Percentiles rank a stretch among this genome's conserved stretches.
Conservation (phyloP, 2,888 invertebrate species). For the Agriotes lineatus region DNA sequence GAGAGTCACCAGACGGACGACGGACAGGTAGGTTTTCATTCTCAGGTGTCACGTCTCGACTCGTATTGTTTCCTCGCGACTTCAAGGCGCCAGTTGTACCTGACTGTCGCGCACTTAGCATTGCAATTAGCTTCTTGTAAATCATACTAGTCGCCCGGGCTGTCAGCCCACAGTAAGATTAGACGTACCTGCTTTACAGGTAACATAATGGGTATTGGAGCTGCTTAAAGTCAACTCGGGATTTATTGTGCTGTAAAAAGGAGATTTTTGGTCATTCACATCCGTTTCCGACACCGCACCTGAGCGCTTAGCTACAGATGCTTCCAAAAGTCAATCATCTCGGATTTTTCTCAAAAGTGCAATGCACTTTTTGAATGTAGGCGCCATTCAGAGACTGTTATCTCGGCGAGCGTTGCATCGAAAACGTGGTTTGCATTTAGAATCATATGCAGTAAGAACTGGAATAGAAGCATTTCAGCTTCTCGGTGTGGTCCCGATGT, state of each 20-base stretch:
- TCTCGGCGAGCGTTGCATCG: too few species aligned
- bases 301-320: too few species aligned
- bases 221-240: neutral
- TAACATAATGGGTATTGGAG: constrained; percentile 6
- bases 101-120: constrained; percentile 62
- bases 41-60: constrained; percentile 61
- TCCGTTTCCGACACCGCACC: too few species aligned
- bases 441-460: too few species aligned
- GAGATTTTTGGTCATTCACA: neutral
- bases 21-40: constrained; percentile 57
- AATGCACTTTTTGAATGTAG: too few species aligned
- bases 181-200: constrained; percentile 25
- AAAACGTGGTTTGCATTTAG: too few species aligned
- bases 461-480: too few species aligned
- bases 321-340: too few species aligned
- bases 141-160: constrained; percentile 44
- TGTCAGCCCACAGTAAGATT: constrained; percentile 32
- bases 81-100: constrained; percentile 62
- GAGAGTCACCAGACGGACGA: constrained; percentile 52
- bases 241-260: constrained; percentile 10
- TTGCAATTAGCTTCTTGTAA: constrained; percentile 61
- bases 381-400: too few species aligned
- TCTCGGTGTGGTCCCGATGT: too few species aligned
- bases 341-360: too few species aligned
- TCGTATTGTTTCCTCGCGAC: constrained; percentile 62